Evolutionary conservation across 2,888 invertebrate species (phyloP), one percentile per base, ranked within the genome.

Genomic region (Seira ritae): DNA sequence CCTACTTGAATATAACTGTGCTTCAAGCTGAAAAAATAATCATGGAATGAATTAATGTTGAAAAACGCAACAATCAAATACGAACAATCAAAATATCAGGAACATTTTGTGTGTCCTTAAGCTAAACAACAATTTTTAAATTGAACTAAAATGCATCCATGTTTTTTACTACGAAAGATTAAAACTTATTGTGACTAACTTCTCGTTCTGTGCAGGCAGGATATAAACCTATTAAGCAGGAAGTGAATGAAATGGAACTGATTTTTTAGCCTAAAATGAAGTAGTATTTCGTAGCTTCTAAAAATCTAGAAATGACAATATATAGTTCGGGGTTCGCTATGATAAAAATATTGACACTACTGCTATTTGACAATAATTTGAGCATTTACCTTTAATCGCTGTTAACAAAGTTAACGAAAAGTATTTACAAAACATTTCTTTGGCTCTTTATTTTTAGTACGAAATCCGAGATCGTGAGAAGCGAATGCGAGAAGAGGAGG

Each of bases 381-480:
- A 67, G 20, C 24, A 66, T 22, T 23, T 68, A 17, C 81, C 31
- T 31, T 2, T 31, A 31, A 31, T 31, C 31, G 8, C 3, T 31
- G 8, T 4, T 31, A 2, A 31, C 2, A 31, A 31, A 8, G 3
- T 78, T 89, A 15, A 8, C 50, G 2, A 50, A 50, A 50, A 8
- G 31, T 4, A 4, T 31, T 31, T 31, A 4, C 31, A 31, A 31
- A 31, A 8, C 31, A 4, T 50, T 50, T 12, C 50, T 50, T 50
- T 67, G 22, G 24, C 31, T 66, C 37, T 24, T 82, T 19, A 46
- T 17, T 69, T 50, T 22, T 42, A 98, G 98, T 98, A 96, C 93
- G 98, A 98, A 93, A 94, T 98, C 92, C 97, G 97, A 92, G 98
- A 99, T 92, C 94, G 97, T 92, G 96, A 96, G 92, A 94, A 96